phyloP scores from a whole-genome alignment of 2,113 vertebrate genomes.

The Chloroceryle aenea region DNA sequence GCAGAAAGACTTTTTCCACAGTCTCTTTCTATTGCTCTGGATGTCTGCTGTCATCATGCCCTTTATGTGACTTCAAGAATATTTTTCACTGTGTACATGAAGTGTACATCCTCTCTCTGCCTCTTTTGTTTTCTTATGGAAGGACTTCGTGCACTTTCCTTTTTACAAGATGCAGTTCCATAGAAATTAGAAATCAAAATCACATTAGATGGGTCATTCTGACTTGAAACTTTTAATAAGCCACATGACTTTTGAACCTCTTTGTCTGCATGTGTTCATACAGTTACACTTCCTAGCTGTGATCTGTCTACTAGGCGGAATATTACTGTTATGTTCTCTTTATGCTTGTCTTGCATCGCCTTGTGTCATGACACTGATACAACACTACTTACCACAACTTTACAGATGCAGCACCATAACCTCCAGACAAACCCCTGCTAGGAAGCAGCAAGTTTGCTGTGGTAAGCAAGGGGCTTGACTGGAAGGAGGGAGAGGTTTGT shows the following conservation, averaged over 20 bases:
- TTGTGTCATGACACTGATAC: not conserved
- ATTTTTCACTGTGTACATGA: not conserved
- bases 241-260: slow-evolving; percentile 17
- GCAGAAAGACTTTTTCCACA: not conserved
- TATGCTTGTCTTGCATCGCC: not conserved
- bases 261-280: not conserved
- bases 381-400: not conserved
- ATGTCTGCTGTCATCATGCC: not conserved
- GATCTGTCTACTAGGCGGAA: not conserved
- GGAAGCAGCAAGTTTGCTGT: slow-evolving; percentile 20
- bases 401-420: slow-evolving; percentile 37
- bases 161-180: not conserved
- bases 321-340: not conserved
- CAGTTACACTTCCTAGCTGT: not conserved
- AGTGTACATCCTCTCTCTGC: not conserved
- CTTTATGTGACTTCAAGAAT: not conserved
- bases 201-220: slow-evolving; percentile 44
- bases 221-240: slow-evolving; percentile 45
- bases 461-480: slow-evolving; percentile 28
- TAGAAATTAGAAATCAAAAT: slow-evolving; percentile 52
- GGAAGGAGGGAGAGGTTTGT: slow-evolving; percentile 54
- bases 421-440: slow-evolving; percentile 6
- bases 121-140: not conserved
- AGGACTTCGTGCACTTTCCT: not conserved
- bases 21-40: not conserved